These are phyloP conservation scores for Geophilus truncorum DNA, from an alignment of 2,888 invertebrate species.

Conservation along the genomic window DNA sequence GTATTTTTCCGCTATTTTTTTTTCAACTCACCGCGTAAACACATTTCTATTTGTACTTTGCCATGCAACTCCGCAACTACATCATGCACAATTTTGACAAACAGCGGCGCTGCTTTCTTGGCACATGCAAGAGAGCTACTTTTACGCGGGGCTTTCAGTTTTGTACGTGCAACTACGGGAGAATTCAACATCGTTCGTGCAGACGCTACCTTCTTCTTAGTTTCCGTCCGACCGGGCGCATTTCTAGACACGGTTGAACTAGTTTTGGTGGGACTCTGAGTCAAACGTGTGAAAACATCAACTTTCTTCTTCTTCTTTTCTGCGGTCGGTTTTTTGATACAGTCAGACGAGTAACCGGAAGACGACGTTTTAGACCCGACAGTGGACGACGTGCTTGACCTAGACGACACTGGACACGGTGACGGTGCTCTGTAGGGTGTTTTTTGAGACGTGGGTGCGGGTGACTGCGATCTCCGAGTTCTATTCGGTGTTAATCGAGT, in stretches of 20 bases:
- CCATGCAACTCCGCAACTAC: not conserved
- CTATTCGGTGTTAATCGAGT: not conserved
- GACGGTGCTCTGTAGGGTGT: not conserved
- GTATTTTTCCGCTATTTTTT: not conserved
- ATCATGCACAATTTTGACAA: not conserved
- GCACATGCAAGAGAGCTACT: not conserved
- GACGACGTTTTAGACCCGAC: not conserved
- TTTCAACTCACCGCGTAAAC: not conserved
- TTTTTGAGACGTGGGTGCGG: not conserved
- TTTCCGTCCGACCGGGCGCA: no score
- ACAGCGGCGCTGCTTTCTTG: not conserved
- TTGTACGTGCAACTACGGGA: not conserved
- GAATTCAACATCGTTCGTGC: not conserved
- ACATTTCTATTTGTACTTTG: constrained; percentile 2
- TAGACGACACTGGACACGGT: not conserved
- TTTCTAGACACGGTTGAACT: no score
- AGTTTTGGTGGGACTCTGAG: no score
- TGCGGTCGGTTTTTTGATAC: not conserved
- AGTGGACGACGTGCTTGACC: not conserved
- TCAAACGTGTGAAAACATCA: not conserved
- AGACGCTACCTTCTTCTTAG: not conserved
- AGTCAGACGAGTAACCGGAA: not conserved
- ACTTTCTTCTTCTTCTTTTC: not conserved
- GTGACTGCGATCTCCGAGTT: not conserved
- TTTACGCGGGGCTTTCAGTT: not conserved